phyloP scores from a whole-genome alignment of 2,888 invertebrate species.

The Tuberolachnus salignus region DNA sequence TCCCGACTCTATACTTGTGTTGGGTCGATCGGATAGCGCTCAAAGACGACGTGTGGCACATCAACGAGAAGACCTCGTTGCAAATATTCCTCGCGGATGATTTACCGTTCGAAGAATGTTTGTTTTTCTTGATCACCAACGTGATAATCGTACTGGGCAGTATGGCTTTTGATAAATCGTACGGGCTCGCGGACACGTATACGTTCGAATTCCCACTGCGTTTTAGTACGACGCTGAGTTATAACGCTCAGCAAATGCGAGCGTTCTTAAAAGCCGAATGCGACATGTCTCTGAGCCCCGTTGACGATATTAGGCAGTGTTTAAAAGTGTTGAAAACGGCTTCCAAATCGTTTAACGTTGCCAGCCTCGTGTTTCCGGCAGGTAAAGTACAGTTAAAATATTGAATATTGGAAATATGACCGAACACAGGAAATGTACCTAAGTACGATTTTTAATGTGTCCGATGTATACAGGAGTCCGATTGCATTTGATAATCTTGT shows the following conservation, averaged over 20 bases:
- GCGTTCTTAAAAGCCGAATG: slow-evolving; percentile 13
- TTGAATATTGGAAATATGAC: no score
- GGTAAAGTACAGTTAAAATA: no score
- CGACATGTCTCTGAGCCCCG: not conserved
- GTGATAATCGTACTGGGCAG: slow-evolving; percentile 30
- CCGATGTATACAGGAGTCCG: slow-evolving; percentile 16
- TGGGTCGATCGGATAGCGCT: slow-evolving; percentile 46
- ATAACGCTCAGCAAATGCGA: slow-evolving; percentile 9
- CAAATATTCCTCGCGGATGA: slow-evolving; percentile 23
- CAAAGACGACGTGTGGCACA: slow-evolving; percentile 42
- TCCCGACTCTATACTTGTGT: slow-evolving; percentile 38
- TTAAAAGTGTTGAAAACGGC: slow-evolving; percentile 15
- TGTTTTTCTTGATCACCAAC: slow-evolving; percentile 45
- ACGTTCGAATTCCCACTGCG: slow-evolving; percentile 8
- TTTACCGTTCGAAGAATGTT: slow-evolving; percentile 37
- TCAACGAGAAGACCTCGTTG: slow-evolving; percentile 40
- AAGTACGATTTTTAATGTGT: not conserved
- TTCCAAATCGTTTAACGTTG: slow-evolving; percentile 39
- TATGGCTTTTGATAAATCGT: slow-evolving; percentile 37
- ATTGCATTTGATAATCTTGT: slow-evolving; percentile 43
- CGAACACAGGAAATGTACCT: no score
- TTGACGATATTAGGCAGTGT: slow-evolving; percentile 21
- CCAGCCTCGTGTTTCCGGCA: slow-evolving; percentile 45
- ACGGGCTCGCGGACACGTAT: slow-evolving; percentile 31
- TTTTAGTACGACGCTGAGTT: not conserved